These are phyloP conservation scores for Orycteropus afer DNA, from an alignment of 2,113 vertebrate genomes.

Conservation along the genomic window DNA sequence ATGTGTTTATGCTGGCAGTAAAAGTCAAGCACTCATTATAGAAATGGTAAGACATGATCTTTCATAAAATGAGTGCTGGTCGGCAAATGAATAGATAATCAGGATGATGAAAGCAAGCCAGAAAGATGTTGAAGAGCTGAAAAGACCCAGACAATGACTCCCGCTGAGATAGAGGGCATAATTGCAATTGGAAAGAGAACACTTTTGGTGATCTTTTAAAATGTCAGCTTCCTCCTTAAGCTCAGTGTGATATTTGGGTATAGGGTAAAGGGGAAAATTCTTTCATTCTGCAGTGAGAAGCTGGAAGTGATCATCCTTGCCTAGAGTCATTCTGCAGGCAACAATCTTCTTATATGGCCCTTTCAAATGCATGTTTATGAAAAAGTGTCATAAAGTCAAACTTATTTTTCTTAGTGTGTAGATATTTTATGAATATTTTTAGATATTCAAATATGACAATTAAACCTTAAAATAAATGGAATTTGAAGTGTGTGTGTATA, in stretches of 20 bases:
- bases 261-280: constrained; percentile 68
- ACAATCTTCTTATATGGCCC: not conserved
- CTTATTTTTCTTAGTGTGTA: constrained; percentile 7
- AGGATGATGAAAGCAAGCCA: constrained; percentile 78
- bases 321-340: constrained; percentile 49
- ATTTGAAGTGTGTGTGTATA: not conserved
- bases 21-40: constrained; percentile 85
- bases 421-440: constrained; percentile 46
- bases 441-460: constrained; percentile 31
- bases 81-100: constrained; percentile 78
- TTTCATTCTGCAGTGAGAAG: constrained; percentile 70
- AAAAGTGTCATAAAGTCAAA: constrained; percentile 47
- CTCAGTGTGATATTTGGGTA: constrained; percentile 85
- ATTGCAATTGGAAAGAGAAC: constrained; percentile 81
- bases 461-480: constrained; percentile 12
- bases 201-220: constrained; percentile 85
- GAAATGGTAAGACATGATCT: constrained; percentile 81
- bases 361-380: not conserved
- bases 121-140: constrained; percentile 52
- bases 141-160: constrained; percentile 68
- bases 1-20: constrained; percentile 82
- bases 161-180: constrained; percentile 74
- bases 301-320: constrained; percentile 63
- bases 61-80: constrained; percentile 81
- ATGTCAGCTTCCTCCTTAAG: constrained; percentile 85